A percentile compares a stretch with the other conserved stretches of the same genome.
Evolutionary conservation across 2,113 vertebrate genomes (phyloP).

Genomic region (Chitala chitala): DNA sequence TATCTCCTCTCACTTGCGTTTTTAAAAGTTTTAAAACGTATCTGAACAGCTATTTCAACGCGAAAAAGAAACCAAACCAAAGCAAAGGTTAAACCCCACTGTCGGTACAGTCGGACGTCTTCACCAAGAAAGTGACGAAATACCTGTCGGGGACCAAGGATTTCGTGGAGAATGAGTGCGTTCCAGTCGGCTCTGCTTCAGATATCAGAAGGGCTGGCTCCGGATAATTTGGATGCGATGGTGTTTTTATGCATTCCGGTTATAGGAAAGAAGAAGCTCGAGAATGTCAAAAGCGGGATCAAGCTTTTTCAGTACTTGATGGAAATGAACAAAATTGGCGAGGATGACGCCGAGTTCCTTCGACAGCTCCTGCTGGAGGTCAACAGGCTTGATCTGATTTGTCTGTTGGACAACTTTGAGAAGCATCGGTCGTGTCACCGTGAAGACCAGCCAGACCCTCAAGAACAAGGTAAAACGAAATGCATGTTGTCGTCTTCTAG

Average conservation of each 20-base stretch:
- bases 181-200: slow-evolving; percentile 51
- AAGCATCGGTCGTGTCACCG: rapidly evolving
- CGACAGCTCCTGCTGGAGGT: rapidly evolving
- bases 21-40: not conserved
- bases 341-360: not conserved
- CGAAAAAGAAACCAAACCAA: not conserved
- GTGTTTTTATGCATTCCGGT: slow-evolving; percentile 52
- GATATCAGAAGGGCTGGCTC: slow-evolving; percentile 46
- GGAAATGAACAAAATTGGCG: slow-evolving; percentile 44
- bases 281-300: slow-evolving; percentile 27
- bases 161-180: slow-evolving; percentile 31
- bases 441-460: not conserved
- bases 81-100: not conserved
- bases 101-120: too few species aligned
- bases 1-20: too few species aligned
- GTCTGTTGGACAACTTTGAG: slow-evolving; percentile 23
- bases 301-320: slow-evolving; percentile 53
- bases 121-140: too few species aligned
- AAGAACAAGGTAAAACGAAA: slow-evolving; percentile 69
- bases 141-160: too few species aligned
- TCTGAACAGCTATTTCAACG: not conserved
- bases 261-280: slow-evolving; percentile 47
- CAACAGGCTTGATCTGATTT: slow-evolving; percentile 43
- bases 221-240: not conserved
- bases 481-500: slow-evolving; percentile 23